A percentile compares a stretch with the other conserved stretches of the same genome.
These are phyloP conservation scores for Natrix natrix DNA, from an alignment of 2,797 vertebrate genomes.

Conservation along the genomic window DNA sequence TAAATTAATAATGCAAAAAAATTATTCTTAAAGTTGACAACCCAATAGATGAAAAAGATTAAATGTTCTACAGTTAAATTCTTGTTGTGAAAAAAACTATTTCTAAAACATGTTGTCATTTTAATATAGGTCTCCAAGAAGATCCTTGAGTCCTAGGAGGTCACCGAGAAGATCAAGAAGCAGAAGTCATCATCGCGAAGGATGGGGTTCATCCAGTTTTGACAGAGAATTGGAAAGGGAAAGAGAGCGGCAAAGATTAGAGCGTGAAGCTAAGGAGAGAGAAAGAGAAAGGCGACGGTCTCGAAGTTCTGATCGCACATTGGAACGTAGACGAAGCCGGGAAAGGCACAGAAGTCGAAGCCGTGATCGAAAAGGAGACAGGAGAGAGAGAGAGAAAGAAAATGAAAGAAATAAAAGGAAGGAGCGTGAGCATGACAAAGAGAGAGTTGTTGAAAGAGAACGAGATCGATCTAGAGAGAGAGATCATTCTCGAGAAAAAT, in stretches of 20 bases:
- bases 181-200: conserved; percentile 90
- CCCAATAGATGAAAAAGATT: neutral
- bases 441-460: conserved; percentile 79
- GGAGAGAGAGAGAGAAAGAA: conserved; percentile 84
- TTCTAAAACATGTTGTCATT: conserved; percentile 34
- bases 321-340: conserved; percentile 80
- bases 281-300: conserved; percentile 84
- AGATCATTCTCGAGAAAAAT: conserved; percentile 76
- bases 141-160: conserved; percentile 83
- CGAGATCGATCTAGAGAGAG: conserved; percentile 72
- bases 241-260: conserved; percentile 78
- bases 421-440: conserved; percentile 90
- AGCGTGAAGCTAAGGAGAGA: conserved; percentile 82
- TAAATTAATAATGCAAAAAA: conserved; percentile 21
- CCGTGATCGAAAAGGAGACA: conserved; percentile 84
- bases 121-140: conserved; percentile 83
- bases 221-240: conserved; percentile 95
- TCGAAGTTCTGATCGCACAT: conserved; percentile 80
- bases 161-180: conserved; percentile 94
- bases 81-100: conserved; percentile 18
- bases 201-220: conserved; percentile 87
- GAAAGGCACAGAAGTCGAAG: conserved; percentile 87
- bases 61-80: neutral
- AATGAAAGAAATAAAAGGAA: conserved; percentile 87
- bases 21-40: neutral